Evolutionary conservation across 2,797 vertebrate genomes (phyloP).

Genomic region (Acanthurus lineatus): DNA sequence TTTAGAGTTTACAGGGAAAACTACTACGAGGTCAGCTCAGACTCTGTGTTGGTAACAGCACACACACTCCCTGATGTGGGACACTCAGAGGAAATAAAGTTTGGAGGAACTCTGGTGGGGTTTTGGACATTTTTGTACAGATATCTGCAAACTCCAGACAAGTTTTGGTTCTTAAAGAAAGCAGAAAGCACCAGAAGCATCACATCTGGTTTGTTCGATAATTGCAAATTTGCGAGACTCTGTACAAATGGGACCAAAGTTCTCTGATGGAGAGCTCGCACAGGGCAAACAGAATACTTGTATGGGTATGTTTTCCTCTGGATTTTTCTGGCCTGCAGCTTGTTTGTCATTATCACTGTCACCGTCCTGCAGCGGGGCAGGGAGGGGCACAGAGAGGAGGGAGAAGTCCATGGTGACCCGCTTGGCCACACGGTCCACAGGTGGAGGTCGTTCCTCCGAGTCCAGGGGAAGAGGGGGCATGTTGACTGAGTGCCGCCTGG

Average conservation of each 20-base stretch:
- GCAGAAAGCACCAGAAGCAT: neutral
- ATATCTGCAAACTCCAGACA: slow-evolving; percentile 18
- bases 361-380: slow-evolving; percentile 79
- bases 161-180: neutral
- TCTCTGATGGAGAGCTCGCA: slow-evolving; percentile 24
- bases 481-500: slow-evolving; percentile 92
- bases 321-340: slow-evolving; percentile 33
- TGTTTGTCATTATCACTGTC: slow-evolving; percentile 37
- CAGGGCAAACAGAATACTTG: slow-evolving; percentile 74
- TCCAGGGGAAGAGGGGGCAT: slow-evolving; percentile 81
- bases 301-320: slow-evolving; percentile 69
- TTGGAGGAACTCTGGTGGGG: slow-evolving; percentile 8
- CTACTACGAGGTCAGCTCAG: slow-evolving; percentile 1
- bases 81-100: slow-evolving; percentile 59
- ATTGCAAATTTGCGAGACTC: slow-evolving; percentile 18
- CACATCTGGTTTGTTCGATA: neutral
- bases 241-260: slow-evolving; percentile 53
- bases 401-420: slow-evolving; percentile 96
- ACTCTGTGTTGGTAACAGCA: slow-evolving; percentile 1
- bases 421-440: slow-evolving; percentile 81
- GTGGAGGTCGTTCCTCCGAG: slow-evolving; percentile 78
- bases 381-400: slow-evolving; percentile 83
- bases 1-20: neutral
- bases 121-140: slow-evolving; percentile 54
- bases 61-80: slow-evolving; percentile 68